Evolutionary conservation across 2,113 vertebrate genomes (phyloP), one percentile per base, ranked within the genome.

Genomic region (Ibidorhyncha struthersii): DNA sequence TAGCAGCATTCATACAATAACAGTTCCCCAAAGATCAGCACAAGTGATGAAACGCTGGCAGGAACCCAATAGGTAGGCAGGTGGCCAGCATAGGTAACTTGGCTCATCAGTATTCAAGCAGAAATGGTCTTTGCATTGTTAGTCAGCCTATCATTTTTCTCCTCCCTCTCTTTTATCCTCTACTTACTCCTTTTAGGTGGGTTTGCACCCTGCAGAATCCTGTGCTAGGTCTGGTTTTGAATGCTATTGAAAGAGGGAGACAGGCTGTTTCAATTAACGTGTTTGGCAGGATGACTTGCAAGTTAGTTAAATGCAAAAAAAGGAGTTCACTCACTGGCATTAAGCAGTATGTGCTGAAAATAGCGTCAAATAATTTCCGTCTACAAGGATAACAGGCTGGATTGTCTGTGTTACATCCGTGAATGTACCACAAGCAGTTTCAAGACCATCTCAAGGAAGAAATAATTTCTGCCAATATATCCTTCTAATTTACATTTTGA

Each of bases 41-140:
- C 25, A 79, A 93, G 79, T 52, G 90, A 71, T 93, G 82, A 82
- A 92, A 50, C 82, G 63, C 18, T 86, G 82, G 19, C 89, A 97
- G 80, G 53, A 96, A 89, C 58, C 59, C 89, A 66, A 84, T 21
- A 89, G 62, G 72, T 90, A 88, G 83, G 91, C 89, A 95, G 66
- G 66, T 94, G 71, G 82, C 91, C 93, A 92, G 62, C 43, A 76
- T 1, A 90, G 80, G 92, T 89, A 88, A 79, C 71, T 88, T 59
- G 52, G 29, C 26, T 88, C 56, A 55, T 80, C 80, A 80, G 47
- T 76, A 82, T 72, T 88, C 62, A 82, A 89, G 53, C 52, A 74
- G 78, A 70, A 90, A 53, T 8, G 4, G 52, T 41, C 9, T 82
- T 92, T 62, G 41, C 41, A 26, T 50, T 87, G 15, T n/a, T 92